These are phyloP conservation scores for Rousettus leschenaultii DNA, from an alignment of 2,113 vertebrate genomes.

Conservation along the genomic window DNA sequence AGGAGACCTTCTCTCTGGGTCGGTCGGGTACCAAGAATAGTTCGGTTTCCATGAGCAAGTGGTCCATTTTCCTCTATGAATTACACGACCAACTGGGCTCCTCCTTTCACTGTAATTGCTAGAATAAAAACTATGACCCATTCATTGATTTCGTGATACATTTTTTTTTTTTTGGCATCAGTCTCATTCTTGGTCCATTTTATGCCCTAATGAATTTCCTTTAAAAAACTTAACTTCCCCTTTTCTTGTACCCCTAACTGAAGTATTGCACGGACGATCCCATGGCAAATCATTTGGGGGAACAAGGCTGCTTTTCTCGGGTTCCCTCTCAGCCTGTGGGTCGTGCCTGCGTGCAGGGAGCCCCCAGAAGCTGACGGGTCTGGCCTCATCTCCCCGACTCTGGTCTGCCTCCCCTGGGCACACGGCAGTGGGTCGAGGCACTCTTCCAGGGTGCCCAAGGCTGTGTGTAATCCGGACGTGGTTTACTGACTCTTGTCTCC, in stretches of 20 bases:
- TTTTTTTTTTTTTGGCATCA: background rate
- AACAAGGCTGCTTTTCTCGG: background rate
- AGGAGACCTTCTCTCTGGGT: background rate
- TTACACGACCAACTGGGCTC: background rate
- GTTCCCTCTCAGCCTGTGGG: rapidly evolving
- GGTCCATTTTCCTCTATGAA: background rate
- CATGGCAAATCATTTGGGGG: background rate
- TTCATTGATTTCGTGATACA: background rate
- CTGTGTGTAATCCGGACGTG: background rate
- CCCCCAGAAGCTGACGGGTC: background rate
- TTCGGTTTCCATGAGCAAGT: rapidly evolving
- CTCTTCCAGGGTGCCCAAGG: background rate
- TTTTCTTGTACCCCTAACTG: background rate
- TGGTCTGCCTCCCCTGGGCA: background rate
- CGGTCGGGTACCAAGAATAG: rapidly evolving
- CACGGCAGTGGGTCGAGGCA: rapidly evolving
- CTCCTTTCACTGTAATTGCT: background rate
- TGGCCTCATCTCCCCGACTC: rapidly evolving
- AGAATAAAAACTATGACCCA: background rate
- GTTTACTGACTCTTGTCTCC: rapidly evolving
- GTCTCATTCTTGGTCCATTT: background rate
- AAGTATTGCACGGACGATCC: background rate
- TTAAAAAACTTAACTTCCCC: background rate
- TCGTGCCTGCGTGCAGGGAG: rapidly evolving
- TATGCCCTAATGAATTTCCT: background rate